Percentiles rank a stretch among this genome's conserved stretches.
phyloP scores from a whole-genome alignment of 2,113 vertebrate genomes.

The Antennarius striatus region DNA sequence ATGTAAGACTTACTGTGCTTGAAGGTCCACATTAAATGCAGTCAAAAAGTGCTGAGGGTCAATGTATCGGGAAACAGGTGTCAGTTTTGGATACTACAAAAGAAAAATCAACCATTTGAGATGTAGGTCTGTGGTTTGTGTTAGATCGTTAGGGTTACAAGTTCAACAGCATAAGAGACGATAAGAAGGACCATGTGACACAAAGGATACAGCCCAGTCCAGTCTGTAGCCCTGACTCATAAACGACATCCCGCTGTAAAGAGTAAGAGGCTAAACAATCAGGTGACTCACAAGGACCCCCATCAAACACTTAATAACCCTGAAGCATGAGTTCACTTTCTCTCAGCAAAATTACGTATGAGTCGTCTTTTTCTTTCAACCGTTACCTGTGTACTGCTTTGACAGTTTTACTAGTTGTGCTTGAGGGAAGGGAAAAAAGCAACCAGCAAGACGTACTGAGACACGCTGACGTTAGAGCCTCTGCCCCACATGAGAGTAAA shows the following conservation, averaged over 20 bases:
- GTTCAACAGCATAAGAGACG: constrained; percentile 38
- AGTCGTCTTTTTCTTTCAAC: constrained; percentile 49
- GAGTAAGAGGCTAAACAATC: constrained; percentile 48
- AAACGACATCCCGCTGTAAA: constrained; percentile 44
- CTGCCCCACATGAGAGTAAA: constrained; percentile 56
- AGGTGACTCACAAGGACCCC: constrained; percentile 68
- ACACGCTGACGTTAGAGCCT: constrained; percentile 44
- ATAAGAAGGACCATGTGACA: constrained; percentile 43
- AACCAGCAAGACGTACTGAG: constrained; percentile 19
- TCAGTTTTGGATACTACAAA: constrained; percentile 8
- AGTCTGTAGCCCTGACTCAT: constrained; percentile 73
- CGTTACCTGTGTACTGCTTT: constrained; percentile 43
- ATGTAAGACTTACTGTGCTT: constrained; percentile 10
- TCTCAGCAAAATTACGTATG: constrained; percentile 50
- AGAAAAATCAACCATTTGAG: constrained; percentile 24
- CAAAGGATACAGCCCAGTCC: constrained; percentile 57
- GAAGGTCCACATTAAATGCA: neutral
- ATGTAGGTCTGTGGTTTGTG: constrained; percentile 45
- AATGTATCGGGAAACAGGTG: constrained; percentile 1
- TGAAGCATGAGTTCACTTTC: constrained; percentile 71
- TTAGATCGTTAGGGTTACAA: constrained; percentile 44
- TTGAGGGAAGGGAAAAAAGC: constrained; percentile 14
- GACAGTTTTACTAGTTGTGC: constrained; percentile 54
- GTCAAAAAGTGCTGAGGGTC: neutral
- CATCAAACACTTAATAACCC: constrained; percentile 37